phyloP scores from a whole-genome alignment of 2,113 vertebrate species.

The Entelurus aequoreus region DNA sequence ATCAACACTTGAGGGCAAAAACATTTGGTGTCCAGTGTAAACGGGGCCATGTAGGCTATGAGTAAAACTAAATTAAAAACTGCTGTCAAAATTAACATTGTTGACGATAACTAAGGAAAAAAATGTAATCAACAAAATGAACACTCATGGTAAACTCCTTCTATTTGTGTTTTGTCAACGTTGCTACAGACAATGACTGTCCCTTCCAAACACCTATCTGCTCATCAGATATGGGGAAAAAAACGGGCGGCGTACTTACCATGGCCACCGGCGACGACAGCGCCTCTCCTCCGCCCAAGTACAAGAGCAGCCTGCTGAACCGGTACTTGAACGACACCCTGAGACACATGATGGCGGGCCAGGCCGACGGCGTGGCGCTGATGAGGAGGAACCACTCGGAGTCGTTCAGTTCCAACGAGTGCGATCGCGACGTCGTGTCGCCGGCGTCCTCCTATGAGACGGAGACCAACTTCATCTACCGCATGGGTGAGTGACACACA shows the following conservation, averaged over 20 bases:
- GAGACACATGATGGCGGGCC: slow-evolving; percentile 83
- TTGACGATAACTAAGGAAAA: too few species aligned
- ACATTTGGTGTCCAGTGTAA: too few species aligned
- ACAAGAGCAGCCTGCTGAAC: slow-evolving; percentile 95
- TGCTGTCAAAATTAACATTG: too few species aligned
- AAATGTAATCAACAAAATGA: not conserved
- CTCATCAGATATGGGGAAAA: slow-evolving; percentile 78
- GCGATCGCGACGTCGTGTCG: slow-evolving; percentile 89
- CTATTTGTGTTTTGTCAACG: not conserved
- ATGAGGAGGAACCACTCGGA: slow-evolving; percentile 87
- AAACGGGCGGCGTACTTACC: slow-evolving; percentile 60
- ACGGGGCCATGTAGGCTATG: too few species aligned
- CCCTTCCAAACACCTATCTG: slow-evolving; percentile 75
- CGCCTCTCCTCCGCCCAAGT: slow-evolving; percentile 85
- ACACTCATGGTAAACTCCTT: not conserved
- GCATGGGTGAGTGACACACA: slow-evolving; percentile 78
- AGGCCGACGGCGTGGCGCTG: slow-evolving; percentile 76
- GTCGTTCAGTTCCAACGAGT: slow-evolving; percentile 94
- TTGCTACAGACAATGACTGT: slow-evolving; percentile 80
- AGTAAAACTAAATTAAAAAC: too few species aligned
- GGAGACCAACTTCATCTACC: slow-evolving; percentile 90
- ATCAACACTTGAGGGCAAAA: too few species aligned
- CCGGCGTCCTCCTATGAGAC: slow-evolving; percentile 87
- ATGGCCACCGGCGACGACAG: slow-evolving; percentile 82
- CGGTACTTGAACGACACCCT: slow-evolving; percentile 97